A percentile compares a stretch with the other conserved stretches of the same genome.
Evolutionary conservation across 2,113 vertebrate genomes (phyloP).

Genomic region (Sclerurus mexicanus): DNA sequence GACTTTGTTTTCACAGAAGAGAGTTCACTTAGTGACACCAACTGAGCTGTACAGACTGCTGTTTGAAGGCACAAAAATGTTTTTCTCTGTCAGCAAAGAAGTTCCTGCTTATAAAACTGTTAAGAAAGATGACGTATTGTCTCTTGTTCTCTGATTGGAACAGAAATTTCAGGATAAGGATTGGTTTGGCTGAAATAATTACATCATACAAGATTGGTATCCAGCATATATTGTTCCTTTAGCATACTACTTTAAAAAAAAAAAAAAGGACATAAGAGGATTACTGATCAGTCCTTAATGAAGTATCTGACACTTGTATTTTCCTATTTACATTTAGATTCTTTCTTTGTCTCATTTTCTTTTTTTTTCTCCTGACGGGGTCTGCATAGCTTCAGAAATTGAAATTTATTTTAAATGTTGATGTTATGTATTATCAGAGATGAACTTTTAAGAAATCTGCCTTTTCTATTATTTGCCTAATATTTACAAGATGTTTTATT

Average conservation of each 20-base stretch:
- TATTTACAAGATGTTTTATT: neutral
- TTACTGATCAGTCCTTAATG: constrained; percentile 42
- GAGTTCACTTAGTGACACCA: neutral
- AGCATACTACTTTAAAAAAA: neutral
- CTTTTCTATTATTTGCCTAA: neutral
- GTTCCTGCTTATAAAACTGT: neutral
- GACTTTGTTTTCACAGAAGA: neutral
- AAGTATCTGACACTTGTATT: constrained; percentile 24
- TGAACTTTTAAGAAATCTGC: neutral
- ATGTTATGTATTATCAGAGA: neutral
- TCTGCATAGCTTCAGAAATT: neutral
- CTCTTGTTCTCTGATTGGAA: neutral
- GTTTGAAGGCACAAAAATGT: neutral
- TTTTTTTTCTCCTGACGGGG: neutral
- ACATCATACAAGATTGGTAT: neutral
- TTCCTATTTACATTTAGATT: constrained; percentile 55
- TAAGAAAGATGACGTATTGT: neutral
- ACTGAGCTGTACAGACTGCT: neutral
- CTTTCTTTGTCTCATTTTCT: constrained; percentile 31
- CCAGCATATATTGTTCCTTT: constrained; percentile 6
- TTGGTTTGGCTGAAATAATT: neutral
- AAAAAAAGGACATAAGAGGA: constrained; percentile 7
- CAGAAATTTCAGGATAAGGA: neutral
- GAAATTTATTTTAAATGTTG: constrained; percentile 3
- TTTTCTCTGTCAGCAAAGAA: neutral